Evolutionary conservation across 2,888 invertebrate species (phyloP), one percentile per base, ranked within the genome.

Genomic region (Ethmia dodecea): DNA sequence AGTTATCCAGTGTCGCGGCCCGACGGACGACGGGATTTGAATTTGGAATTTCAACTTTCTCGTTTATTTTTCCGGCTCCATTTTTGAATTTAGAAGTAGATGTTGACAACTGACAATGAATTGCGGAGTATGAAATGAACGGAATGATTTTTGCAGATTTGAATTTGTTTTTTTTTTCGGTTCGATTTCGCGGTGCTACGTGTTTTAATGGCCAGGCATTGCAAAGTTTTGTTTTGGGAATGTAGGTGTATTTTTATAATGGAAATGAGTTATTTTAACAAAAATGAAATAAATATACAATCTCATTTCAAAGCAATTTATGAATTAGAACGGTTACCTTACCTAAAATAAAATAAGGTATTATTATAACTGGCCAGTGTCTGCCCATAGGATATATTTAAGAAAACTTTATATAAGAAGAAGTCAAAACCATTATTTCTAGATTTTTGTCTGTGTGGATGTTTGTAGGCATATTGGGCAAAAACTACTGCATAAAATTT

Each of bases 1-100:
- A 32, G 28, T 31, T 32, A 31, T 28, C 31, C 32, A n/a, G 29
- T 29, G 31, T 29, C 40, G 31, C 27, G 28, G 18, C n/a, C n/a
- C 6, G 8, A 18, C 24, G 27, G 26, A 10, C 6, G 12, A 37
- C 43, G 43, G 24, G 35, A 16, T 15, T 35, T 27, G 52, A 47
- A 56, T 56, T 49, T 43, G 36, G 50, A 47, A 48, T 44, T 6
- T 3, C 12, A n/a, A n/a, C n/a, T n/a, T n/a, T n/a, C n/a, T n/a
- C 2, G 12, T 32, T 16, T 13, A 26, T 32, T 32, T 26, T 32
- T 32, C 13, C 32, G 15, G 3, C 6, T 16, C 22, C 13, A 11
- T 18, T 38, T 38, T 35, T 35, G 26, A 35, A 39, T 39, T 37
- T 35, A 29, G 35, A 32, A 39, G 24, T 28, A 6, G 10, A 31